Evolutionary conservation across 2,113 vertebrate species (phyloP).

Genomic region (Odocoileus hemionus): DNA sequence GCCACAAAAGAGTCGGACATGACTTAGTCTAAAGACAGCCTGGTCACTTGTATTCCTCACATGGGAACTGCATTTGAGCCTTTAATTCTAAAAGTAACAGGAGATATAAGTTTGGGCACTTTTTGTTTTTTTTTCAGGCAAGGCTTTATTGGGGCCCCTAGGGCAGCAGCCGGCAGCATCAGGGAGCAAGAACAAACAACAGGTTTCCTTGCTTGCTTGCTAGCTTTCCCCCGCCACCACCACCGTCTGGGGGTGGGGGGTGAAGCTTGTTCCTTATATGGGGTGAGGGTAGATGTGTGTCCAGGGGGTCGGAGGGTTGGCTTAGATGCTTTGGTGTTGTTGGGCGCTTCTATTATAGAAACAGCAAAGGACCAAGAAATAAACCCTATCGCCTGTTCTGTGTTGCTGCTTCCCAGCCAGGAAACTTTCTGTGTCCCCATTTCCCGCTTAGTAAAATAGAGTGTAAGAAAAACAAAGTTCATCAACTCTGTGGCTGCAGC

Average conservation of each 20-base stretch:
- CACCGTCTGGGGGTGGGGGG: fast-evolving
- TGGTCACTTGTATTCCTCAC: not conserved
- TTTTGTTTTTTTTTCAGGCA: not conserved
- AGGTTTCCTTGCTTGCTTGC: not conserved
- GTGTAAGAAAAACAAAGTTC: not conserved
- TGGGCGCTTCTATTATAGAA: not conserved
- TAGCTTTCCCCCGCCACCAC: not conserved
- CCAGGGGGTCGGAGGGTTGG: not conserved
- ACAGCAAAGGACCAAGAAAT: not conserved
- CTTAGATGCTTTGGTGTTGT: not conserved
- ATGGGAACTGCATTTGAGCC: not conserved
- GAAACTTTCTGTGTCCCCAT: not conserved
- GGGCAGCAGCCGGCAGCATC: not conserved
- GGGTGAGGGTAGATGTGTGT: not conserved
- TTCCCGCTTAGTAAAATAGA: not conserved
- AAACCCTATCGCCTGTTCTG: not conserved
- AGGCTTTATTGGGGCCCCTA: not conserved
- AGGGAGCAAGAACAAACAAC: not conserved
- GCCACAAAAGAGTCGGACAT: not conserved
- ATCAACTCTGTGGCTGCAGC: not conserved
- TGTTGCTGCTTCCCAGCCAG: not conserved
- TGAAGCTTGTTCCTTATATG: not conserved
- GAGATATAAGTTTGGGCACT: not conserved
- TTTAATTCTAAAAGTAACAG: conserved; percentile 2
- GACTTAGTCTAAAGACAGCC: not conserved